These are phyloP conservation scores for Stegodyphus dumicola DNA, from an alignment of 1,140 invertebrate genomes.

Conservation along the genomic window DNA sequence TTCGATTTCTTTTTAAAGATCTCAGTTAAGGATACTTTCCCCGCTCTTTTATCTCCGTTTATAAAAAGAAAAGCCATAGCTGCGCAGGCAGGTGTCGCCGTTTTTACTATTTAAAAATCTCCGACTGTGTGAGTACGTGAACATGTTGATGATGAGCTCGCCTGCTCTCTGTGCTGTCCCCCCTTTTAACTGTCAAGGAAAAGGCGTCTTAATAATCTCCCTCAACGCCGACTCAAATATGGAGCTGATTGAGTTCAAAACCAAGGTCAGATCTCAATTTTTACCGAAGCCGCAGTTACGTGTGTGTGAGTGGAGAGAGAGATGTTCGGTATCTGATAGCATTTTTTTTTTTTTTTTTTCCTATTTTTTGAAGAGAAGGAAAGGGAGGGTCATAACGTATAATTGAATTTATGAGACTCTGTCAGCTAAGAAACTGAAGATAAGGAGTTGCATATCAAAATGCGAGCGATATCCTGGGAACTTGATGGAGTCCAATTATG, in stretches of 20 bases:
- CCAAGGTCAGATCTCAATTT: conserved; percentile 20
- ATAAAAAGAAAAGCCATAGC: too few relatives aligned
- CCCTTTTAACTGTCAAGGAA: conserved; percentile 5
- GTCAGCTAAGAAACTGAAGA: conserved; percentile 11
- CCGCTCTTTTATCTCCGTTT: too few relatives aligned
- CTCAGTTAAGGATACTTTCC: too few relatives aligned
- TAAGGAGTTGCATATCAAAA: background rate
- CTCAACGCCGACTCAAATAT: conserved; percentile 47
- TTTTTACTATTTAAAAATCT: background rate
- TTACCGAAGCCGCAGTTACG: background rate
- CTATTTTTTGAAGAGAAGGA: background rate
- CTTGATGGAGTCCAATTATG: too few relatives aligned
- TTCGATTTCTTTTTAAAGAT: too few relatives aligned
- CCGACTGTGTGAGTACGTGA: background rate
- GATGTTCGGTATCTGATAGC: conserved; percentile 19
- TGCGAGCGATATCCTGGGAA: too few relatives aligned
- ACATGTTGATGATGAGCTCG: background rate
- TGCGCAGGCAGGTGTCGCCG: too few relatives aligned
- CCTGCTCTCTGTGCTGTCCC: background rate
- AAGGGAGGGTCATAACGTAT: background rate
- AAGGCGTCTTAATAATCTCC: conserved; percentile 51
- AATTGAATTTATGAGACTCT: conserved; percentile 46
- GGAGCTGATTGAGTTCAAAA: conserved; percentile 39
- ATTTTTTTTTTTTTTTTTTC: background rate
- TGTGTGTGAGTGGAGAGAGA: background rate